Evolutionary conservation across 2,888 invertebrate genomes (phyloP), one percentile per base, ranked within the genome.

Genomic region (Sturmia bella): DNA sequence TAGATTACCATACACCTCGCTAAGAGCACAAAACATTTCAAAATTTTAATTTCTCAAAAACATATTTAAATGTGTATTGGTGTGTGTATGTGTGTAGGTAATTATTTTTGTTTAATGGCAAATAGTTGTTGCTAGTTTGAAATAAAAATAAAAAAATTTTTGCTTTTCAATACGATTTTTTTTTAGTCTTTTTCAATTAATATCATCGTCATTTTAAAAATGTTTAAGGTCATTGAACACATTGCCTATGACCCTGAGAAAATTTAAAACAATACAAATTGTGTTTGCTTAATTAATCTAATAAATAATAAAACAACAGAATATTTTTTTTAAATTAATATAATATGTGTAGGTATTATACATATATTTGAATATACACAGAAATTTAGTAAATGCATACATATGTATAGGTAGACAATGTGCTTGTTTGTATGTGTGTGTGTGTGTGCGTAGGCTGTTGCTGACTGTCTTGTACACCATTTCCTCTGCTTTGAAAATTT

Each of bases 221-320:
- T 76, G n/a, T 76, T 76, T 68, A 74, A 82, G 82, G 77, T 82
- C 74, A 74, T 74, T 82, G 77, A 59, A 82, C 82, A 82, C 52
- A 54, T 45, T 69, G 54, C 52, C 19, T 73, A 39, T 59, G 59
- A 70, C 69, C 77, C 59, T 57, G 77, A 69, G 64, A 73, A 24
- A 24, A 17, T 52, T 43, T 59, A 41, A 64, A 48, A 21, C 12
- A 9, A 27, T 7, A 7, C 17, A 52, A 32, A 48, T 15, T 52
- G 39, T 54, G 13, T 69, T 37, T 43, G 54, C 52, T 48, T 39
- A 43, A 17, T 13, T 50, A 13, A 43, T 64, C 19, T 12, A 45
- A 61, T 54, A 24, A 48, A 48, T 70, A 48, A 48, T 70, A 4
- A 39, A 57, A 48, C 6, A 45, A 59, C 6, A 13, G 12, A 12